phyloP scores from a whole-genome alignment of 2,797 vertebrate genomes.

The Lithobates pipiens region DNA sequence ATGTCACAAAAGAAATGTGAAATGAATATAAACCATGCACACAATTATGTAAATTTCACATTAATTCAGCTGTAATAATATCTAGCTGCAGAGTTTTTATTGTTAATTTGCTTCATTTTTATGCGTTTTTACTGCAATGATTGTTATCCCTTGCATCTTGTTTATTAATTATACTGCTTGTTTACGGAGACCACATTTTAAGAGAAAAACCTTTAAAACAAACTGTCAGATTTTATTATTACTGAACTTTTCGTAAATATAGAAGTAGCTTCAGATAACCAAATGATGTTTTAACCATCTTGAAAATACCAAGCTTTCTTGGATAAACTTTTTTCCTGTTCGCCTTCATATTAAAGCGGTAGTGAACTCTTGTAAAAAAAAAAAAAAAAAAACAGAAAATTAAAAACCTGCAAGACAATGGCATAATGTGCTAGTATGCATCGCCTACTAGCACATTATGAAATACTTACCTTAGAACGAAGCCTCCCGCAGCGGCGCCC shows the following conservation, averaged over 20 bases:
- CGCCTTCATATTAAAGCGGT: too few relatives aligned
- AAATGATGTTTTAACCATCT: not conserved
- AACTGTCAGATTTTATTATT: slow-evolving; percentile 13
- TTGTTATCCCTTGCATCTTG: slow-evolving; percentile 22
- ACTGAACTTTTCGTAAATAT: slow-evolving; percentile 9
- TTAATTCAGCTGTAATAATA: slow-evolving; percentile 28
- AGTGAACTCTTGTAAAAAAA: too few relatives aligned
- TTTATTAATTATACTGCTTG: slow-evolving; percentile 18
- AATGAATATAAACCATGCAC: slow-evolving; percentile 9
- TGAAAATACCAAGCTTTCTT: not conserved
- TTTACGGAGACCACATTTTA: slow-evolving; percentile 18
- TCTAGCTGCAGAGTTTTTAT: slow-evolving; percentile 15
- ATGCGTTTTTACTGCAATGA: slow-evolving; percentile 19
- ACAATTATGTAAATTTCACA: slow-evolving; percentile 33
- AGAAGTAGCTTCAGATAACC: not conserved
- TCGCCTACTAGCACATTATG: too few relatives aligned
- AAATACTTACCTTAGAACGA: too few relatives aligned
- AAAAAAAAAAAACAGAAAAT: too few relatives aligned
- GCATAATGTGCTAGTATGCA: too few relatives aligned
- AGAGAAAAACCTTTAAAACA: not conserved
- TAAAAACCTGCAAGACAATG: too few relatives aligned
- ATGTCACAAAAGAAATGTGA: slow-evolving; percentile 26
- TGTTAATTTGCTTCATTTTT: slow-evolving; percentile 29
- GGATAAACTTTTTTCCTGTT: not conserved
- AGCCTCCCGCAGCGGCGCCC: too few relatives aligned